Percentiles rank a stretch among this genome's conserved stretches.
phyloP scores from a whole-genome alignment of 1,140 invertebrate species.

The Steinernema khuongi region DNA sequence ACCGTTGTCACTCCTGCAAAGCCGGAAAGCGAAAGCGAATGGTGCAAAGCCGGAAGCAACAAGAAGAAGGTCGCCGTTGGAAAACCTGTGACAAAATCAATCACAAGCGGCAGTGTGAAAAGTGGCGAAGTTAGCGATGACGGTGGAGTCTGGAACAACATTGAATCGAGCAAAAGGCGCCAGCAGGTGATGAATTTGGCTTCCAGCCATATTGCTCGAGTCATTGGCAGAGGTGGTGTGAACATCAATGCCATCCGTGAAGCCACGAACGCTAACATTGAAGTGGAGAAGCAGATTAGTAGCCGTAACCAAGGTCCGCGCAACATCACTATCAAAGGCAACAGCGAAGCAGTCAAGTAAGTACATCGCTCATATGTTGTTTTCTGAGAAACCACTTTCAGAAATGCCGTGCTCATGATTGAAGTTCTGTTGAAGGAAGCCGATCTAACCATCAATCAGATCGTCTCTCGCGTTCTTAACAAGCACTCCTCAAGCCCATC shows the following conservation, averaged over 20 bases:
- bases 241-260: conserved; percentile 55
- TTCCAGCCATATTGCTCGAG: conserved; percentile 20
- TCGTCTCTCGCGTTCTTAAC: conserved; percentile 28
- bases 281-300: conserved; percentile 44
- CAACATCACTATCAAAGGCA: conserved; percentile 48
- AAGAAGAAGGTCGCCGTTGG: neutral
- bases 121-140: neutral
- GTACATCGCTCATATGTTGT: conserved; percentile 9
- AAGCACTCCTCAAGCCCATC: neutral
- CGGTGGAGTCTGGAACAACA: conserved; percentile 8
- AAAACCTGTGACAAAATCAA: neutral
- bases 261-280: conserved; percentile 51
- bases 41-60: neutral
- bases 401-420: conserved; percentile 52
- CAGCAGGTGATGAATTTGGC: neutral
- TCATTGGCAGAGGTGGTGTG: conserved; percentile 32
- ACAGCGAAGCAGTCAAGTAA: conserved; percentile 41
- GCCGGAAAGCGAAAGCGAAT: neutral
- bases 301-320: conserved; percentile 45
- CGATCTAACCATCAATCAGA: conserved; percentile 43
- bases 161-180: neutral
- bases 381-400: conserved; percentile 31
- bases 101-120: neutral
- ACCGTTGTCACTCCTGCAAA: neutral
- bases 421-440: conserved; percentile 46